phyloP scores from a whole-genome alignment of 2,888 invertebrate species.

The Troilus luridus region DNA sequence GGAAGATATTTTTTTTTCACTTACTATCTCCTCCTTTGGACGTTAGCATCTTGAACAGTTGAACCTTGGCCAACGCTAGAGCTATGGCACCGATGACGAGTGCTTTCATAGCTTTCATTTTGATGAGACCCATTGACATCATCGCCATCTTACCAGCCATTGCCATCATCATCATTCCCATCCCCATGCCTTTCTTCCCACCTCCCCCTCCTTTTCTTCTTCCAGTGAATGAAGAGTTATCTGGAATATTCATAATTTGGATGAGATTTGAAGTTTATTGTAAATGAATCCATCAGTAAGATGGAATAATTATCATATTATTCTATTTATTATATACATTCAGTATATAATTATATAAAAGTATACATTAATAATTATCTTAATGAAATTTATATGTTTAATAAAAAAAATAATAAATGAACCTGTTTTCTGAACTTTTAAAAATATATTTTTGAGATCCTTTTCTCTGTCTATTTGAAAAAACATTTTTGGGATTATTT shows the following conservation, averaged over 20 bases:
- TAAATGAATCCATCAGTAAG: neutral
- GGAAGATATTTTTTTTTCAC: neutral
- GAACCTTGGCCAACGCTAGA: conserved; percentile 63
- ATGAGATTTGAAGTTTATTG: neutral
- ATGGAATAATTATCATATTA: neutral
- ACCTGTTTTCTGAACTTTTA: too few relatives aligned
- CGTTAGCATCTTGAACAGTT: conserved; percentile 62
- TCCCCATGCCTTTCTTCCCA: conserved; percentile 59
- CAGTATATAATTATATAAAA: too few relatives aligned
- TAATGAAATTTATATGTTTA: too few relatives aligned
- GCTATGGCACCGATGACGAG: conserved; percentile 63
- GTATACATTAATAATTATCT: too few relatives aligned
- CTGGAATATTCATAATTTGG: neutral
- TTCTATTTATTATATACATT: neutral
- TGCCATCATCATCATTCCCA: conserved; percentile 62
- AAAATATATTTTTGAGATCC: too few relatives aligned
- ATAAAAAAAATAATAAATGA: too few relatives aligned
- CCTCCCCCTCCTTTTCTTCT: conserved; percentile 61
- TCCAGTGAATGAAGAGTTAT: conserved; percentile 50
- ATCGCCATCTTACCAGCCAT: conserved; percentile 63
- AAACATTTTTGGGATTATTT: too few relatives aligned
- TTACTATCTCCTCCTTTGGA: conserved; percentile 57
- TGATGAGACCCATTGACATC: conserved; percentile 64
- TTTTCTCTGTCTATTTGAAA: too few relatives aligned
- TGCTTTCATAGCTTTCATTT: conserved; percentile 65